These are phyloP conservation scores for Scartelaos histophorus DNA, from an alignment of 2,113 vertebrate genomes.

Conservation along the genomic window DNA sequence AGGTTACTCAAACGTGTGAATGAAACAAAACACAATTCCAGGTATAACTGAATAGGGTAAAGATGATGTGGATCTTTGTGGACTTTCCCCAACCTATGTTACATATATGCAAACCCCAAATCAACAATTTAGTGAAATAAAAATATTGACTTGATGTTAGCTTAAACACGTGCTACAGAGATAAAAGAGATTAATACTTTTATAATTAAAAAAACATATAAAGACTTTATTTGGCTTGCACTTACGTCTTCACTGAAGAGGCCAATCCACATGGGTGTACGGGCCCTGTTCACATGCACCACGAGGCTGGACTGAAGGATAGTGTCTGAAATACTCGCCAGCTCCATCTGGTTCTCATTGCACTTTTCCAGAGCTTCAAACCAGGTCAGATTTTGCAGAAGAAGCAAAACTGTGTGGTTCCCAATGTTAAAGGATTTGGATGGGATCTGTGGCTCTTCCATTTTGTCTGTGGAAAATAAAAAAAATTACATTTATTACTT, in stretches of 20 bases:
- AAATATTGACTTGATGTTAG: too few species aligned
- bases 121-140: too few species aligned
- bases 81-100: too few species aligned
- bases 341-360: conserved; percentile 73
- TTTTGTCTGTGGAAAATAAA: conserved; percentile 49
- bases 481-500: not conserved
- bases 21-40: too few species aligned
- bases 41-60: too few species aligned
- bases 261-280: conserved; percentile 88
- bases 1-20: too few species aligned
- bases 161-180: too few species aligned
- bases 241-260: conserved; percentile 89
- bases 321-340: conserved; percentile 85
- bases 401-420: conserved; percentile 81
- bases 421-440: conserved; percentile 64
- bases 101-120: too few species aligned
- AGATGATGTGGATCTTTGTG: too few species aligned
- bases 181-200: too few species aligned
- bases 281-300: conserved; percentile 68
- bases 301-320: conserved; percentile 85
- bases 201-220: too few species aligned
- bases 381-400: conserved; percentile 86
- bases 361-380: conserved; percentile 80
- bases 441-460: conserved; percentile 44
- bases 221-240: not conserved